Base-by-base conservation (phyloP, 2,888 invertebrate species). In the Eilema griseolum region DNA sequence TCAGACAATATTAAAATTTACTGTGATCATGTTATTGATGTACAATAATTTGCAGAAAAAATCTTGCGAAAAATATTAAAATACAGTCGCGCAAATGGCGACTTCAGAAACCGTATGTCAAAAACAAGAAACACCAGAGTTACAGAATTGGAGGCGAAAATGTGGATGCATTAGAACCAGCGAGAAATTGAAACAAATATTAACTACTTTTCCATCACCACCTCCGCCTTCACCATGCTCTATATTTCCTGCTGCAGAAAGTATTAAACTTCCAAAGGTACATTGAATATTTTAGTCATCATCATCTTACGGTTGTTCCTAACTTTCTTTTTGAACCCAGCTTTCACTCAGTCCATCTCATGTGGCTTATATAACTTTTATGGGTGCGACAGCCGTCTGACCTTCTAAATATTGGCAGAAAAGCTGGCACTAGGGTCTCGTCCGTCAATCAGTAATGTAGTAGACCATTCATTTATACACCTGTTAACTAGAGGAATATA, bases 141-240 rank as follows among this genome's bases (percentile, higher is more conserved):
- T 56, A 63, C 68, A 78, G 16, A 23, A 2, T 3, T 88, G 86
- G 88, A 82, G 90, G 57, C 83, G 90, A 3, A 83, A 84, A 20
- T 94, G 94, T 75, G 92, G 93, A 2, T 94, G 94, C 70, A 64
- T 91, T 57, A 85, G 84, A 37, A 95, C 94, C 56, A 95, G 93
- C 72, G 93, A 93, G 2, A 95, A 94, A 79, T 76, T 95, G 63
- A 90, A 87, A 67, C 75, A 86, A 65, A 85, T 94, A 26, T 71
- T 95, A 23, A 83, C 85, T 31, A 71, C 74, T 0, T 94, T 95
- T 69, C 94, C 94, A 0, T 20, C 81, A 3, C 78, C 92, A 0
- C 89, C 92, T 0, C 91, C 93, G 0, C 93, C 93, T 0, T 79
- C 91, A 2, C 86, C 90, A 20, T 1, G 26, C 4, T 2, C 10